Percentiles rank a stretch among this genome's conserved stretches.
Conservation (phyloP, 2,888 invertebrate species). For the Trachelus iudaicus region DNA sequence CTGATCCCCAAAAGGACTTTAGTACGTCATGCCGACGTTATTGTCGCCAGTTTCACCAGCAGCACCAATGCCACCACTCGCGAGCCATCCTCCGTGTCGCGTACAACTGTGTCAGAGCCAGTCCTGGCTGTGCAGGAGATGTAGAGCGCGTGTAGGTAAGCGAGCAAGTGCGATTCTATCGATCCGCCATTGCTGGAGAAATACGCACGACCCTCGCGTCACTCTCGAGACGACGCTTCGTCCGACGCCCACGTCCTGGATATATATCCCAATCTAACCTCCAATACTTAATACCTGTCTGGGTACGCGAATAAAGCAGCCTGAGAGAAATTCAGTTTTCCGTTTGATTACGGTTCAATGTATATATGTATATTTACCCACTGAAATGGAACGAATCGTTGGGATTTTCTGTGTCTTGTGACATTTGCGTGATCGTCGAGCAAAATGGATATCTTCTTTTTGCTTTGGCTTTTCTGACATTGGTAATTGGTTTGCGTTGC, state of each 20-base stretch:
- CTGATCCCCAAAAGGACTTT: constrained; percentile 47
- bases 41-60: background rate
- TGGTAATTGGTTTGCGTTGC: background rate
- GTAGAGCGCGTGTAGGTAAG: constrained; percentile 20
- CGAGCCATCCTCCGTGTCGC: background rate
- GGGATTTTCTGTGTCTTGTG: background rate
- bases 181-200: constrained; percentile 33
- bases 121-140: background rate
- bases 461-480: background rate
- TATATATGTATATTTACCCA: too few relatives aligned
- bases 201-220: background rate
- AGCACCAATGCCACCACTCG: background rate
- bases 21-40: constrained; percentile 4
- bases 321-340: background rate
- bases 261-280: background rate
- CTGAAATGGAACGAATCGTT: too few relatives aligned
- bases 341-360: background rate
- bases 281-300: background rate
- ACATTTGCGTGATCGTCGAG: background rate
- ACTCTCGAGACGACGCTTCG: background rate
- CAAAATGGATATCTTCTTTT: background rate
- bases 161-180: constrained; percentile 55
- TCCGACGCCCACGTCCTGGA: background rate
- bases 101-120: background rate
- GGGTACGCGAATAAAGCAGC: background rate